Evolutionary conservation across 2,113 vertebrate species (phyloP).

Genomic region (Cyanoderma ruficeps): DNA sequence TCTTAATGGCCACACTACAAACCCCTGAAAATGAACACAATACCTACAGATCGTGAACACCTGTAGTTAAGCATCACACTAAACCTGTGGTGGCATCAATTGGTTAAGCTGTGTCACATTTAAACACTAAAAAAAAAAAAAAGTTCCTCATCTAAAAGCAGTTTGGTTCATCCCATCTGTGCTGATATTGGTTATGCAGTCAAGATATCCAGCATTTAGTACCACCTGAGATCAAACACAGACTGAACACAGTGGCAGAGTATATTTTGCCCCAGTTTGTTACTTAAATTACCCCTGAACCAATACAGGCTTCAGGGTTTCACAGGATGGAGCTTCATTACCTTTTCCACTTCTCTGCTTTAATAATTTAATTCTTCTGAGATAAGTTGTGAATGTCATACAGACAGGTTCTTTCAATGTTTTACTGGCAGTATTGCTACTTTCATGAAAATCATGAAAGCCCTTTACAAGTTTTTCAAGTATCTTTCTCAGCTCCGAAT

Average conservation of each 20-base stretch:
- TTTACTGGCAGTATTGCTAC: background rate
- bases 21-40: background rate
- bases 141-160: background rate
- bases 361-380: background rate
- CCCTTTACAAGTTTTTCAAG: background rate
- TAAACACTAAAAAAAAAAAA: background rate
- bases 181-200: background rate
- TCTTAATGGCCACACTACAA: background rate
- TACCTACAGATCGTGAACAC: background rate
- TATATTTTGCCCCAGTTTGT: background rate
- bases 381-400: background rate
- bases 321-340: background rate
- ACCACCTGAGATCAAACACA: background rate
- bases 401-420: background rate
- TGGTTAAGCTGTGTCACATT: background rate
- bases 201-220: background rate
- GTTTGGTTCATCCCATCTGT: background rate
- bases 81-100: background rate
- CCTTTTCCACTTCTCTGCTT: background rate
- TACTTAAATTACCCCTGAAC: background rate
- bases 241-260: background rate
- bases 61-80: background rate
- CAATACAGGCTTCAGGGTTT: background rate
- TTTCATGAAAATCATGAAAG: background rate
- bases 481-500: background rate